Evolutionary conservation across 1,140 invertebrate genomes (phyloP), one percentile per base, ranked within the genome.

Genomic region (Solenopsis fugax): DNA sequence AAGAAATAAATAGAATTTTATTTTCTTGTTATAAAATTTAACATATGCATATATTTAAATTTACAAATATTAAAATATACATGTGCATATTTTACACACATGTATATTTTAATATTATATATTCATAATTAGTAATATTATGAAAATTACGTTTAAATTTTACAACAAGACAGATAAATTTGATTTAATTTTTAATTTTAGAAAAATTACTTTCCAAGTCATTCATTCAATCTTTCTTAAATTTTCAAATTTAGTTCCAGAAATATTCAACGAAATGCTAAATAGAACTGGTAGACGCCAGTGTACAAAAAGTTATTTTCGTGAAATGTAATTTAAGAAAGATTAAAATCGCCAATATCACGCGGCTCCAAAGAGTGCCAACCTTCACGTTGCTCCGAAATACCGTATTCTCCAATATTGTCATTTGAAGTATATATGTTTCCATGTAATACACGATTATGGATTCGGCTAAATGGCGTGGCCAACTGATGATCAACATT

Each of bases 401-500:
- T 69, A 21, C 65, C 37, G 6, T 64, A 45, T 16, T 21, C 37
- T 21, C 34, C 1, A 45, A 69, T 21, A 69, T 45, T 4, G 6
- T 12, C n/a, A 24, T 69, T 69, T 45, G 37, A 12, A 45, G 12
- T 16, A 45, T 10, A 69, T 69, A 69, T 41, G 0, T 18, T 18
- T 7, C 4, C 2, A 24, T 10, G n/a, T 45, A 41, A 41, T 58
- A 21, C 58, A 24, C 21, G 34, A 75, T 73, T 37, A 34, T 18
- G 4, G n/a, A 64, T 54, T 37, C 76, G 24, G 24, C 5, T 29
- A 21, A 78, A 50, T 37, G 13, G n/a, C 4, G 4, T 13, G 10
- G 16, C 48, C 58, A 48, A 62, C 54, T 48, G 10, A 77, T 64
- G 18, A 65, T 80, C 7, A 69, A 80, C 21, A 65, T 67, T 80